phyloP scores from a whole-genome alignment of 2,113 vertebrate species.

The Centrocercus urophasianus region DNA sequence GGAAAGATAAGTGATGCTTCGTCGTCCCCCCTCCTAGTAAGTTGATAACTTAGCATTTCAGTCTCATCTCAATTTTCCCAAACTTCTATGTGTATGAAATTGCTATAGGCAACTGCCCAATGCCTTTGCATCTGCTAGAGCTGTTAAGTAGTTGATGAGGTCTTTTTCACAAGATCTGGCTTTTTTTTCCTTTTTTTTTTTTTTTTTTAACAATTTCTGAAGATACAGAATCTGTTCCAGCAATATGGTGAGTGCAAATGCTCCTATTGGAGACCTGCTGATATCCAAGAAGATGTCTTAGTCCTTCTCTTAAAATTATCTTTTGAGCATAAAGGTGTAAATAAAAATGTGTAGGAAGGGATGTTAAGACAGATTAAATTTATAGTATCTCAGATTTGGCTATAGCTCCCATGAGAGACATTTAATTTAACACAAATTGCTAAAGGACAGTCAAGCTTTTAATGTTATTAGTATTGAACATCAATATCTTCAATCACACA shows the following conservation, averaged over 20 bases:
- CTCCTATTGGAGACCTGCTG: constrained; percentile 14
- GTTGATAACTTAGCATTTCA: constrained; percentile 32
- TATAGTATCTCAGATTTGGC: background rate
- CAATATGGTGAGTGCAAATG: constrained; percentile 61
- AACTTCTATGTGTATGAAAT: constrained; percentile 49
- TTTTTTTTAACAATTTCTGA: background rate
- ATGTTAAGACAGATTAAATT: background rate
- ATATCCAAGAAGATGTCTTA: background rate
- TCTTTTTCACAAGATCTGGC: constrained; percentile 63
- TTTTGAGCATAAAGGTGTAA: background rate
- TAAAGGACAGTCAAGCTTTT: background rate
- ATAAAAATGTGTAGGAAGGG: background rate
- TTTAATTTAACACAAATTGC: constrained; percentile 49
- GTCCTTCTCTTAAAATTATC: background rate
- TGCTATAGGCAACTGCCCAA: constrained; percentile 60
- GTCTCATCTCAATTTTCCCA: constrained; percentile 45
- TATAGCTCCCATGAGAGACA: background rate
- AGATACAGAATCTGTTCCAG: constrained; percentile 65
- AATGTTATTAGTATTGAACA: constrained; percentile 41
- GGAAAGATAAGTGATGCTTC: constrained; percentile 35
- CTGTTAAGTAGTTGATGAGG: constrained; percentile 64
- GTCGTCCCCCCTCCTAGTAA: background rate
- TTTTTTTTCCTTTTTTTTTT: constrained; percentile 17
- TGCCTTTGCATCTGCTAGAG: constrained; percentile 62
- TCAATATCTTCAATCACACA: constrained; percentile 46